A percentile compares a stretch with the other conserved stretches of the same genome.
Conservation (phyloP, 2,888 invertebrate species). For the Caenorhabditis angaria region DNA sequence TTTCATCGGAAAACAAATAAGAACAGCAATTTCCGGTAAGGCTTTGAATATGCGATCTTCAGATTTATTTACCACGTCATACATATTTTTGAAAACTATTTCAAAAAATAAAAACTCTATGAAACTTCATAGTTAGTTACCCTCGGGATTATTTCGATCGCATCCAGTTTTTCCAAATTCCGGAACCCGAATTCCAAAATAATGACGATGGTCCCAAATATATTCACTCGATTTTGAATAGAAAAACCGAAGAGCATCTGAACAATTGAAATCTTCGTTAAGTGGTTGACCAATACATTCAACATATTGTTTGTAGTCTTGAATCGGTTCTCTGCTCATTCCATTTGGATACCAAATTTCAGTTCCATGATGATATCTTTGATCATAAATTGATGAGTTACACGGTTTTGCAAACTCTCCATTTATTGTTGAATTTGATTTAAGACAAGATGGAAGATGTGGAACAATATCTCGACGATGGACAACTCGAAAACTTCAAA, state of each 20-base stretch:
- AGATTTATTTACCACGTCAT: no score
- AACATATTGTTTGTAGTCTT: neutral
- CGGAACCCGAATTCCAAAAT: slow-evolving; percentile 9
- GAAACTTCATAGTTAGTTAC: no score
- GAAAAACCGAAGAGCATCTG: slow-evolving; percentile 3
- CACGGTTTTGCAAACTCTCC: neutral
- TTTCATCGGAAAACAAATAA: no score
- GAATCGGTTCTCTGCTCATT: neutral
- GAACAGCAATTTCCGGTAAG: no score
- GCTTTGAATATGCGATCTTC: no score
- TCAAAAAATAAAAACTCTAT: no score
- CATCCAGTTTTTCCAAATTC: slow-evolving; percentile 4
- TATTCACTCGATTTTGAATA: neutral
- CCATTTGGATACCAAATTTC: slow-evolving; percentile 11
- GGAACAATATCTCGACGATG: slow-evolving; percentile 7
- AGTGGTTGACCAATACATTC: neutral
- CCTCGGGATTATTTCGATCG: neutral
- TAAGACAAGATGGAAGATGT: slow-evolving; percentile 8
- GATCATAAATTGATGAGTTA: neutral
- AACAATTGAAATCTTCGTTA: slow-evolving; percentile 9
- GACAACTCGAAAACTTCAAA: slow-evolving; percentile 6
- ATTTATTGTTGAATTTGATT: neutral
- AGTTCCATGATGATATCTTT: slow-evolving; percentile 2
- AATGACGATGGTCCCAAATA: slow-evolving; percentile 11
- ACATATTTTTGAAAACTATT: no score